Evolutionary conservation across 2,113 vertebrate species (phyloP).

Genomic region (Corapipo altera): DNA sequence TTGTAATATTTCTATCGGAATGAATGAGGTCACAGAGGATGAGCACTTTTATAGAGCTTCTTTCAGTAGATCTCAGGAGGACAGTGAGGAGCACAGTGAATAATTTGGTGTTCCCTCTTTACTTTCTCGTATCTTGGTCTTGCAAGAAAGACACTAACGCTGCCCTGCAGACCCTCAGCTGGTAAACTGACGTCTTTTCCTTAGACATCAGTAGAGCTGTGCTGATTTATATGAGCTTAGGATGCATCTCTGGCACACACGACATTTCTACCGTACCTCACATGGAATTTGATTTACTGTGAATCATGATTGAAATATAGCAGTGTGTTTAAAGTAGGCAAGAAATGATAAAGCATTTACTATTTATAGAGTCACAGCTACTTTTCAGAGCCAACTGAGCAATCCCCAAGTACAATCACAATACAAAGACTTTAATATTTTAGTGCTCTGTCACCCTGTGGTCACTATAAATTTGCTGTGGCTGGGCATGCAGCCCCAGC

Average conservation of each 20-base stretch:
- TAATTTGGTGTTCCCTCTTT: background rate
- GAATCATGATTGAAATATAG: background rate
- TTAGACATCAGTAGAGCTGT: background rate
- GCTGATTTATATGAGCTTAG: background rate
- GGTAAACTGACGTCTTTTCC: background rate
- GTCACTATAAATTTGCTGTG: conserved; percentile 7
- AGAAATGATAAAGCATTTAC: conserved; percentile 18
- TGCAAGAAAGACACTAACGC: accelerated
- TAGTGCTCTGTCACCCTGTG: background rate
- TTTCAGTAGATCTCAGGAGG: background rate
- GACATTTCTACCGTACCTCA: background rate
- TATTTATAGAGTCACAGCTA: conserved; percentile 41
- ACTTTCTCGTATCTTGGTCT: background rate
- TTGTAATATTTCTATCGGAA: background rate
- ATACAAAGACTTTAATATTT: conserved; percentile 24
- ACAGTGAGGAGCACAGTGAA: background rate
- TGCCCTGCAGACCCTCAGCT: background rate
- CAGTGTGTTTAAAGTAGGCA: conserved; percentile 4
- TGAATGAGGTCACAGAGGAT: background rate
- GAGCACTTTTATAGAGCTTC: background rate
- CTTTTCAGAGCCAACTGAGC: conserved; percentile 29
- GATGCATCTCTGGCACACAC: background rate
- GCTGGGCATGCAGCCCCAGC: background rate
- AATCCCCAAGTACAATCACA: background rate
- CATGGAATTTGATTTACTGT: conserved; percentile 8